These are phyloP conservation scores for Dromiciops gliroides DNA, from an alignment of 2,113 vertebrate genomes.

Conservation along the genomic window DNA sequence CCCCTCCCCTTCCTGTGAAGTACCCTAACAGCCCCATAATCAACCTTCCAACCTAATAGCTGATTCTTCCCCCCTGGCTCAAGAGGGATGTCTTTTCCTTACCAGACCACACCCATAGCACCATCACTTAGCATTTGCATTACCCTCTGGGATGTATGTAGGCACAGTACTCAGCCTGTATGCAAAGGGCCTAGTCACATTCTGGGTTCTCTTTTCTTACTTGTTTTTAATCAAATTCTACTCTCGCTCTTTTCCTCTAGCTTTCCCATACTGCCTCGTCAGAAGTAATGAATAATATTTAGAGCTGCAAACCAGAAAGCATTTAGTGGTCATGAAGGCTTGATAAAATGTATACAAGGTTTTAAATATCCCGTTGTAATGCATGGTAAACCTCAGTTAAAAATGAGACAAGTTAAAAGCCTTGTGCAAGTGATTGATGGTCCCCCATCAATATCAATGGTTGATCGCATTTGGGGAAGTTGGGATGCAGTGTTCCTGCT, in stretches of 20 bases:
- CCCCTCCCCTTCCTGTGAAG: neutral
- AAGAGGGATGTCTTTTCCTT: neutral
- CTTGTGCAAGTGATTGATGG: constrained; percentile 84
- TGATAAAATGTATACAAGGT: constrained; percentile 82
- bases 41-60: neutral
- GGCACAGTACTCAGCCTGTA: neutral
- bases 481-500: constrained; percentile 80
- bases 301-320: constrained; percentile 79
- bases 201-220: neutral
- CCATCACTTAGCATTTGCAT: neutral
- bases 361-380: constrained; percentile 85
- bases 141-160: neutral
- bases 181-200: neutral
- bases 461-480: constrained; percentile 71
- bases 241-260: constrained; percentile 42
- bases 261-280: constrained; percentile 42
- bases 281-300: constrained; percentile 72
- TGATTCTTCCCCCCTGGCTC: neutral
- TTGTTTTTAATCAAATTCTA: constrained; percentile 24
- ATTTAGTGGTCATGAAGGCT: constrained; percentile 80
- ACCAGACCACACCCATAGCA: neutral
- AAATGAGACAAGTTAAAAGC: constrained; percentile 85
- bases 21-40: neutral
- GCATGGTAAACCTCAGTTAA: constrained; percentile 83
- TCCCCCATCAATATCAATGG: constrained; percentile 81